Base-by-base conservation (phyloP, 2,113 vertebrate genomes). In the Argyrosomus japonicus region DNA sequence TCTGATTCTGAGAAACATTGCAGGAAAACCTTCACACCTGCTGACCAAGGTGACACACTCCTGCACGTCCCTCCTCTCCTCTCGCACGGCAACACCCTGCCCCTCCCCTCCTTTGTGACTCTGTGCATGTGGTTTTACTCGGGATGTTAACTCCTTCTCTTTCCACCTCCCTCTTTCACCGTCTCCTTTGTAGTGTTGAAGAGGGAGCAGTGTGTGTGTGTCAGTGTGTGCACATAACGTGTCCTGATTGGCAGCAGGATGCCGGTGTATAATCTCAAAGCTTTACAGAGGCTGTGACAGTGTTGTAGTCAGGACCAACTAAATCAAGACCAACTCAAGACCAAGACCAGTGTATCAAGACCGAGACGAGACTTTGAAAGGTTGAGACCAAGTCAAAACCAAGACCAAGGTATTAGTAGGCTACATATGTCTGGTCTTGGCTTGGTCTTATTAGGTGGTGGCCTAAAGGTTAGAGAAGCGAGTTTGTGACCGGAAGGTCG, bases 1-100 rank as follows among this genome's bases (percentile, higher is more conserved):
- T 96, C 97, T 98, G 86, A 98, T 99, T 97, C 97, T 99, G 97
- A 96, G 96, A 98, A 99, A 97, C 97, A 99, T 99, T 96, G 98
- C 98, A 96, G 98, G 98, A 93, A 99, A 99, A 89, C 98, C 98
- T 93, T 97, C 97, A 95, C 97, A 99, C 95, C 97, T 99, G 97
- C 97, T 99, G 97, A 99, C 98, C 93, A 98, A 99, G 98, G 98
- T 99, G 98, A 99, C 91, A 60, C 69, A 57, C 62, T 62, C 79
- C 91, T 93, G 94, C 94, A 94, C 19, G 15, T 17, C 32, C 23
- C 23, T 47, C n/a, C 67, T 25, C 9, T 54, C 43, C 50, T 25
- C 50, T 40, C 90, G 85, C 93, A 94, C 95, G 94, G 91, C 92
- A 29, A 11, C 62, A 1, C 23, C 48, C 64, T 43, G 9, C 50